Base-by-base conservation (phyloP, 2,113 vertebrate genomes). In the Apus apus region DNA sequence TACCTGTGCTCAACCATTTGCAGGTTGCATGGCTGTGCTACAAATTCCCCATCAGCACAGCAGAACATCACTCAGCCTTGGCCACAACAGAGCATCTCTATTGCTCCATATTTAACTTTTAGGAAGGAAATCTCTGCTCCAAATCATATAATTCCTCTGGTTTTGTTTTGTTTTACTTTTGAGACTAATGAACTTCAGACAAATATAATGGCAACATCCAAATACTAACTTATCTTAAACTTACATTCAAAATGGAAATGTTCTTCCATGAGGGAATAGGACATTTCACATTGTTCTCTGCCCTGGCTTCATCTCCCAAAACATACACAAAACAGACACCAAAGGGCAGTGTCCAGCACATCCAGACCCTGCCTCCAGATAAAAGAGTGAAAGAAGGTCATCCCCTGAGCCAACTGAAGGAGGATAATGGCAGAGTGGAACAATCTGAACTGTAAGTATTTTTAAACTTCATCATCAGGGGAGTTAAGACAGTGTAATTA, bases 391-490 rank as follows among this genome's bases (percentile, higher is more conserved):
- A 76, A 30, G n/a, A 88, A 78, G 75, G 73, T 90, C 90, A 75
- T 2, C 21, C 19, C 19, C 26, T 23, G n/a, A 74, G 67, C 43
- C 62, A 84, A 48, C 8, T 6, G n/a, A 67, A 80, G 61, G 53
- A 71, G 64, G 54, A 75, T 87, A 89, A 89, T 79, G 76, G 60
- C 10, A 15, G 48, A 86, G 53, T 54, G 73, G 92, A 96, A 95
- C 73, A 88, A 89, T 50, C 16, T 65, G 76, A 95, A 95, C 73
- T 2, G 2, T 75, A 90, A 23, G 30, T 90, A 93, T 90, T 95
- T 96, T 97, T 87, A 95, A 92, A 90, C 66, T 95, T 95, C 79
- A 73, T 93, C 70, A 68, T 88, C 86, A 90, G 46, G 83, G 85
- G 76, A 96, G 22, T 81, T 96, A 89, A 90, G 92, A 64, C 54